phyloP scores from a whole-genome alignment of 1,140 invertebrate species.

The Leptopilina clavipes region DNA sequence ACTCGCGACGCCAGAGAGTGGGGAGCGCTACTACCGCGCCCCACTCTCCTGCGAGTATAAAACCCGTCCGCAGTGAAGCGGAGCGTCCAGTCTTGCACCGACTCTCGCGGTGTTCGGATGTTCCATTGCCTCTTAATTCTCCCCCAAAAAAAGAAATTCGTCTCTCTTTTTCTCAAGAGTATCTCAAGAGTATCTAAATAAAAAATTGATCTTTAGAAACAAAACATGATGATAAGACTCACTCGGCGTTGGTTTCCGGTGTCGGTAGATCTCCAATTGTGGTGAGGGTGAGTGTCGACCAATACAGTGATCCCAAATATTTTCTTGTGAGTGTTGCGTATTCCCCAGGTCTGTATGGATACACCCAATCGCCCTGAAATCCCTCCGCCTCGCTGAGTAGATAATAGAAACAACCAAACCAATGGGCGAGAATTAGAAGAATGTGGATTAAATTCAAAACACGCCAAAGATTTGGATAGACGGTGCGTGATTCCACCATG shows the following conservation, averaged over 20 bases:
- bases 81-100: too few species aligned
- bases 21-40: too few species aligned
- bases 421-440: slow-evolving; percentile 94
- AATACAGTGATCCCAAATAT: slow-evolving; percentile 95
- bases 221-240: slow-evolving; percentile 76
- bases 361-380: slow-evolving; percentile 93
- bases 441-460: slow-evolving; percentile 97
- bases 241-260: slow-evolving; percentile 96
- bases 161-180: not conserved
- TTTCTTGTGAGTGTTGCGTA: slow-evolving; percentile 92
- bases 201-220: slow-evolving; percentile 33
- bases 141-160: not conserved
- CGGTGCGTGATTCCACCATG: slow-evolving; percentile 95
- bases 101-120: not conserved
- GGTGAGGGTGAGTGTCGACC: slow-evolving; percentile 97
- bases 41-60: too few species aligned
- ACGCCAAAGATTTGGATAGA: slow-evolving; percentile 97
- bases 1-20: too few species aligned
- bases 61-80: too few species aligned
- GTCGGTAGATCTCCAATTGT: slow-evolving; percentile 96
- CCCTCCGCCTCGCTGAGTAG: slow-evolving; percentile 93
- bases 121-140: slow-evolving; percentile 64
- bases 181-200: slow-evolving; percentile 35
- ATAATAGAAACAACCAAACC: slow-evolving; percentile 98
- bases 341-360: slow-evolving; percentile 89